Evolutionary conservation across 2,888 invertebrate species (phyloP).

Genomic region (Leucoma salicis): DNA sequence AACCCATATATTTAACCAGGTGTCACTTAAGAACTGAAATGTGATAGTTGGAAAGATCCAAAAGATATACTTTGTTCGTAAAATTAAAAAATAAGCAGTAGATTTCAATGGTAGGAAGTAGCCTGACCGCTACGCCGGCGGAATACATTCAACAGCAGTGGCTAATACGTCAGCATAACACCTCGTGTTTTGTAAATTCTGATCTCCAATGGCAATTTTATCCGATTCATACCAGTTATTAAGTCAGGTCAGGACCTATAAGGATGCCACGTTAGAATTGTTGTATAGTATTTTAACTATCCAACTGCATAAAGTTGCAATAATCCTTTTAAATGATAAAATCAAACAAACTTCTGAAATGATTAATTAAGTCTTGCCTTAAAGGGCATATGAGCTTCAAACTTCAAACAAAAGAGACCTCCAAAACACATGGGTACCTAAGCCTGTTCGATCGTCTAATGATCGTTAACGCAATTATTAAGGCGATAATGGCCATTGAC

Average conservation of each 20-base stretch:
- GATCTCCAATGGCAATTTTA: not conserved
- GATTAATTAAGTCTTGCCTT: no score
- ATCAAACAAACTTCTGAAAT: no score
- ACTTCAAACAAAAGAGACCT: no score
- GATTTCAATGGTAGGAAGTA: constrained; percentile 11
- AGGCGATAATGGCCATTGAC: no score
- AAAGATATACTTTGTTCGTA: constrained; percentile 9
- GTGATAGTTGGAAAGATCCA: constrained; percentile 14
- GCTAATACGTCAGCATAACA: not conserved
- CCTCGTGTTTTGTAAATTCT: not conserved
- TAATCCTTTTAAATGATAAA: no score
- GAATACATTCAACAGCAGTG: not conserved
- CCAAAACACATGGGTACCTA: no score
- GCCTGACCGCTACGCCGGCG: constrained; percentile 24
- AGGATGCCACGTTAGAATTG: not conserved
- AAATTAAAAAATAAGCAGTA: not conserved
- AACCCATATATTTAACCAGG: constrained; percentile 55
- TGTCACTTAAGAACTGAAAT: constrained; percentile 29
- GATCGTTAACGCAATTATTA: no score
- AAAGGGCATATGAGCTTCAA: no score
- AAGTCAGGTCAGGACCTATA: not conserved
- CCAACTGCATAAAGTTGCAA: not conserved
- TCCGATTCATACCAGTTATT: not conserved
- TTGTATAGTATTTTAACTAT: no score
- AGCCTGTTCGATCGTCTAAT: not conserved